A percentile compares a stretch with the other conserved stretches of the same genome.
phyloP scores from a whole-genome alignment of 1,140 invertebrate genomes.

The Drosophila cardini region DNA sequence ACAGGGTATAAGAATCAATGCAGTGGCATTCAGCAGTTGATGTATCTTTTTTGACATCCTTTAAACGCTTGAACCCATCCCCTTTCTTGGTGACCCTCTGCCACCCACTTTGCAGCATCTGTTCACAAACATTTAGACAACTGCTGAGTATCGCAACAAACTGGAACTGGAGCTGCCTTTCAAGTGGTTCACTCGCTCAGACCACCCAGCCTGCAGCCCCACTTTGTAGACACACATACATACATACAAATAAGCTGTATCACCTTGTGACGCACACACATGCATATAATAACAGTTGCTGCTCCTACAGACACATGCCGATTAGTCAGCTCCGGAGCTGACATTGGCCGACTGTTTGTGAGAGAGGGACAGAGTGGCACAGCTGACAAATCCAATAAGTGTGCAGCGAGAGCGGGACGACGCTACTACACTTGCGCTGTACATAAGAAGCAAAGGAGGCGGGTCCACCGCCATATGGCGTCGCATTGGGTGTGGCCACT shows the following conservation, averaged over 20 bases:
- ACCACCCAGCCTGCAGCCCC: slow-evolving; percentile 31
- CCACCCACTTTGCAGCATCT: slow-evolving; percentile 48
- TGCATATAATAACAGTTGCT: slow-evolving; percentile 28
- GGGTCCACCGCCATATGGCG: slow-evolving; percentile 47
- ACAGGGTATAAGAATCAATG: slow-evolving; percentile 66
- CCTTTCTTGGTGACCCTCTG: slow-evolving; percentile 2
- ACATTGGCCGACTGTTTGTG: slow-evolving; percentile 57
- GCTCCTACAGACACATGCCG: slow-evolving; percentile 6
- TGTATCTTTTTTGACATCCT: slow-evolving; percentile 49
- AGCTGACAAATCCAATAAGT: slow-evolving; percentile 46
- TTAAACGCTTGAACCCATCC: slow-evolving; percentile 5
- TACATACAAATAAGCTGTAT: neutral
- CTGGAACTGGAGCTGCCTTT: slow-evolving; percentile 63
- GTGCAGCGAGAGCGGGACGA: slow-evolving; percentile 58
- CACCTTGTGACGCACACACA: neutral
- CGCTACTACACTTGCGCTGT: slow-evolving; percentile 38
- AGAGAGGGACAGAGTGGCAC: slow-evolving; percentile 57
- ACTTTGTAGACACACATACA: slow-evolving; percentile 10
- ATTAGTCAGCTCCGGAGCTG: slow-evolving; percentile 37
- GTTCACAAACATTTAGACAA: slow-evolving; percentile 74
- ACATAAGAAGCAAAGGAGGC: slow-evolving; percentile 59
- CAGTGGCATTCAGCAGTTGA: slow-evolving; percentile 67
- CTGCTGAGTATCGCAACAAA: slow-evolving; percentile 65
- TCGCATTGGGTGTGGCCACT: slow-evolving; percentile 64
- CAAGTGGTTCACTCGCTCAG: slow-evolving; percentile 69